Conservation (phyloP, 2,113 vertebrate species). For the Bos javanicus region DNA sequence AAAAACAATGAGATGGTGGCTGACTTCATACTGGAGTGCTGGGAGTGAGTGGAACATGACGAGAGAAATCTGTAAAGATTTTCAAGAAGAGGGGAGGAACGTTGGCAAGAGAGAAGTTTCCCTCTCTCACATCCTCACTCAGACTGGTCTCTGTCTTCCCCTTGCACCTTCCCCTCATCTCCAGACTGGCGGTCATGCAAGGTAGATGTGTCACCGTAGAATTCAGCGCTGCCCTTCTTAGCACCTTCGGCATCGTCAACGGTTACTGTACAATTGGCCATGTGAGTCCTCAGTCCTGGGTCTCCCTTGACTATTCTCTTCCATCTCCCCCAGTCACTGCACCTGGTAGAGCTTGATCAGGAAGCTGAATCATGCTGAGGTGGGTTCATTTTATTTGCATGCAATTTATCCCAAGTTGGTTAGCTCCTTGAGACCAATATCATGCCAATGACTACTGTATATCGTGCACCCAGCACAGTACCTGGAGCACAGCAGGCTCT, state of each 20-base stretch:
- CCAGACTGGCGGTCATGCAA: neutral
- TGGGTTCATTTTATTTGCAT: neutral
- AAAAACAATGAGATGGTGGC: neutral
- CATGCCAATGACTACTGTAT: neutral
- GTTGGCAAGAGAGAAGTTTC: neutral
- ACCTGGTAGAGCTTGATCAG: neutral
- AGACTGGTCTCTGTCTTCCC: neutral
- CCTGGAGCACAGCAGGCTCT: neutral
- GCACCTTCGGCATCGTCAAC: accelerated
- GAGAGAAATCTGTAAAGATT: neutral
- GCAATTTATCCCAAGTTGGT: neutral
- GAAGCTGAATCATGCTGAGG: neutral
- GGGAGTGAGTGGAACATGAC: neutral
- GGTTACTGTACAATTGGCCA: accelerated
- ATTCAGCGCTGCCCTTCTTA: neutral
- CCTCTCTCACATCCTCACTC: neutral
- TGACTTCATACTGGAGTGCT: neutral
- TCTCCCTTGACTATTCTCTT: neutral
- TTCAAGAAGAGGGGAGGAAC: neutral
- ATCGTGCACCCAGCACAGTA: accelerated
- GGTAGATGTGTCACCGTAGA: neutral
- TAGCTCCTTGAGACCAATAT: neutral
- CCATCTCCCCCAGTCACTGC: neutral
- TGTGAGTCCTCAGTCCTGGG: neutral
- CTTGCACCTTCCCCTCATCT: neutral